Evolutionary conservation across 2,888 invertebrate genomes (phyloP), one percentile per base, ranked within the genome.

Genomic region (Athrips mouffetella): DNA sequence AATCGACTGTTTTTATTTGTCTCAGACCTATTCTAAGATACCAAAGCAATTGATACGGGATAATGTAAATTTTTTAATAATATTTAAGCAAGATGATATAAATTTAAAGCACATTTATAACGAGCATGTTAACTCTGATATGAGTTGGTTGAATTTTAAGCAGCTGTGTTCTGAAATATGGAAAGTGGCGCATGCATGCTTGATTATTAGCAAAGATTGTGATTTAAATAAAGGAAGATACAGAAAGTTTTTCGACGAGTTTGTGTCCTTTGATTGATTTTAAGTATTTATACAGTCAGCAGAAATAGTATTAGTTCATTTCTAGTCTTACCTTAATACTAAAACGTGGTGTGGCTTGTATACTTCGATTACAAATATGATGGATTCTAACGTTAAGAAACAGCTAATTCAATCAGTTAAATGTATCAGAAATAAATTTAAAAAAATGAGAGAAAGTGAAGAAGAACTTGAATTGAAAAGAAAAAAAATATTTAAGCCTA

Each of bases 11-110:
- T 52, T 52, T 40, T 49, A 49, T 30, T 40, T 18, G 13, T 67
- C 49, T 55, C 70, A 71, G 47, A 65, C 62, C 11, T 70, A 67
- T 52, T 54, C 60, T 1, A 58, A 59, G 49, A 50, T 68, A 11
- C 63, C 64, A 2, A 68, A 67, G 33, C 67, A 70, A 37, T 39
- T 66, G 10, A 45, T 67, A 13, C 47, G 63, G n/a, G 61, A 63
- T 33, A 63, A 61, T 50, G 49, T 50, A 2, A 63, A 63, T 48
- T 47, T 60, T 11, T 29, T 63, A 2, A 45, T 62, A 15, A 11
- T 65, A 10, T 68, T 68, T 35, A 62, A 61, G 48, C 68, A 64
- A 54, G 60, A 68, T 35, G 58, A 63, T 11, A 39, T 56, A 1
- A 68, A 68, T 47, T 40, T 67, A 20, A 59, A 51, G 47, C 66